Evolutionary conservation across 1,140 invertebrate genomes (phyloP).

Genomic region (Ctenoplectra terminalis): DNA sequence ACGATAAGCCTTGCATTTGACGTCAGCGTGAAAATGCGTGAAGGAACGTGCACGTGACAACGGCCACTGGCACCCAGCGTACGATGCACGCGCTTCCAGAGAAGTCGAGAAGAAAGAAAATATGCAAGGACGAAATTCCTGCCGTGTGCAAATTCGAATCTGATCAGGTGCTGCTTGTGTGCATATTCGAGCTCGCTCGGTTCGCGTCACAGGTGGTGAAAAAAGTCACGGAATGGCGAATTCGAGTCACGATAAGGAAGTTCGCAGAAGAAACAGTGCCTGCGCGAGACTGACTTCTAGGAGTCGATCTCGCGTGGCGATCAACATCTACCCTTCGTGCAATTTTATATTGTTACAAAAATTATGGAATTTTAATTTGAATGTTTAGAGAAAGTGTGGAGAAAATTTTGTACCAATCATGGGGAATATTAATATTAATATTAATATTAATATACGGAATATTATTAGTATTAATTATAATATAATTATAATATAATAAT

Average conservation of each 20-base stretch:
- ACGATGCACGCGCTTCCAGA: neutral
- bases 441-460: too few relatives aligned
- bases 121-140: conserved; percentile 25
- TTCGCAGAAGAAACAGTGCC: neutral
- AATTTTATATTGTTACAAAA: too few relatives aligned
- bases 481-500: too few relatives aligned
- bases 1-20: conserved; percentile 40
- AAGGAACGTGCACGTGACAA: conserved; percentile 41
- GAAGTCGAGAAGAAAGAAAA: neutral
- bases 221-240: neutral
- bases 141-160: neutral
- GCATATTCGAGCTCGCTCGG: neutral
- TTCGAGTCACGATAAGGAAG: neutral
- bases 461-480: too few relatives aligned
- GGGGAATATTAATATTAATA: too few relatives aligned
- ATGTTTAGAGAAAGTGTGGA: too few relatives aligned
- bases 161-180: neutral
- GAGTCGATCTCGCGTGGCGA: neutral
- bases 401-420: too few relatives aligned
- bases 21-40: conserved; percentile 33
- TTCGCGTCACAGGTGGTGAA: too few relatives aligned
- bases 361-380: too few relatives aligned
- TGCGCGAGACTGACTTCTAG: neutral
- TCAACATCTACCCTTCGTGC: too few relatives aligned
- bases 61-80: neutral